Percentiles rank a stretch among this genome's conserved stretches.
Conservation (phyloP, 2,113 vertebrate species). For the Pedetes capensis region DNA sequence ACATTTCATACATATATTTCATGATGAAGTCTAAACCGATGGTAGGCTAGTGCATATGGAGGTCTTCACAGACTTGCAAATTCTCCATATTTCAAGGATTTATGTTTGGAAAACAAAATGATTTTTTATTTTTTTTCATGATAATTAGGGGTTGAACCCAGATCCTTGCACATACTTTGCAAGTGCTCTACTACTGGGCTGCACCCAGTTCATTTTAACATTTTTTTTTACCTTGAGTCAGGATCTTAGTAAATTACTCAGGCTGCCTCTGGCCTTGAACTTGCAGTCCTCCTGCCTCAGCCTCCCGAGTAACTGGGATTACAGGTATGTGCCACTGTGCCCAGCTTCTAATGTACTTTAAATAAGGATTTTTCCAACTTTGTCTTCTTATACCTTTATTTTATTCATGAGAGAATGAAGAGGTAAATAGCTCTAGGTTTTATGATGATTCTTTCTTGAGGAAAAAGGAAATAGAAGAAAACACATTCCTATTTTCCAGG, state of each 20-base stretch:
- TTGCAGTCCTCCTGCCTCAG: no score
- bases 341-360: neutral
- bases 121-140: no score
- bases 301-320: no score
- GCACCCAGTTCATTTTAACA: no score
- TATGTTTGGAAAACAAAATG: conserved; percentile 9
- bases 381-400: neutral
- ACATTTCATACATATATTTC: no score
- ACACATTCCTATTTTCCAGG: neutral
- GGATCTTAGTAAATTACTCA: no score
- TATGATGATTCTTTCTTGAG: neutral
- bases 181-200: no score
- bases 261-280: no score
- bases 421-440: neutral
- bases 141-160: no score
- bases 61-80: neutral
- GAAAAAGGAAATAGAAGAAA: neutral
- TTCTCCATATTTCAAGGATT: neutral
- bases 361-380: neutral
- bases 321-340: no score
- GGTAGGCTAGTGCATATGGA: neutral
- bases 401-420: neutral
- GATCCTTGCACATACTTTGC: no score
- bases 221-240: no score
- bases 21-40: neutral